These are phyloP conservation scores for Pantherophis vulpinus DNA, from an alignment of 2,797 vertebrate species.

Conservation along the genomic window DNA sequence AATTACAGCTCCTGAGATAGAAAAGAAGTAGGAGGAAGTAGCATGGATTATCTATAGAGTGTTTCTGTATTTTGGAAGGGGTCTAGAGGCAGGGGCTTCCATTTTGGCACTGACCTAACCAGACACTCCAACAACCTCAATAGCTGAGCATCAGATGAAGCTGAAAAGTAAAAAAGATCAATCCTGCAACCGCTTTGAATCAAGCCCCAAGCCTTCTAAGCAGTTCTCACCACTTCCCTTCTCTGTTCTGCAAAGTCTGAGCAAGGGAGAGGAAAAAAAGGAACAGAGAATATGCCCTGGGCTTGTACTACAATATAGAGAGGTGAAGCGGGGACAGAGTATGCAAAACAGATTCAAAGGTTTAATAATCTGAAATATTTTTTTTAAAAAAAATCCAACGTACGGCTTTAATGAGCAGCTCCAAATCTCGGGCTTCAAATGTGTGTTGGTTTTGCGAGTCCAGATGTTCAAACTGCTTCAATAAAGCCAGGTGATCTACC, in stretches of 20 bases:
- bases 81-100: not conserved
- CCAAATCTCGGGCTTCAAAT: conserved; percentile 88
- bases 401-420: conserved; percentile 88
- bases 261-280: not conserved
- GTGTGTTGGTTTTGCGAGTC: conserved; percentile 91
- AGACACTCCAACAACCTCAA: not conserved
- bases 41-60: not conserved
- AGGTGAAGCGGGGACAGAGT: not conserved
- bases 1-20: not conserved
- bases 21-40: not conserved
- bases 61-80: not conserved
- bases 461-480: conserved; percentile 92
- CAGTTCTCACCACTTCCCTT: not conserved
- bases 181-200: not conserved
- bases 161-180: not conserved
- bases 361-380: not conserved
- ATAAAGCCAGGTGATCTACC: conserved; percentile 83
- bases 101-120: not conserved
- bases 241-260: not conserved
- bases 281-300: not conserved
- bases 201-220: not conserved
- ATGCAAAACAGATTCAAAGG: not conserved
- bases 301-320: not conserved
- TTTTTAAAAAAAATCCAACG: not conserved
- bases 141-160: not conserved